Conservation (phyloP, 2,113 vertebrate genomes). For the Periophthalmodon schlosseri region DNA sequence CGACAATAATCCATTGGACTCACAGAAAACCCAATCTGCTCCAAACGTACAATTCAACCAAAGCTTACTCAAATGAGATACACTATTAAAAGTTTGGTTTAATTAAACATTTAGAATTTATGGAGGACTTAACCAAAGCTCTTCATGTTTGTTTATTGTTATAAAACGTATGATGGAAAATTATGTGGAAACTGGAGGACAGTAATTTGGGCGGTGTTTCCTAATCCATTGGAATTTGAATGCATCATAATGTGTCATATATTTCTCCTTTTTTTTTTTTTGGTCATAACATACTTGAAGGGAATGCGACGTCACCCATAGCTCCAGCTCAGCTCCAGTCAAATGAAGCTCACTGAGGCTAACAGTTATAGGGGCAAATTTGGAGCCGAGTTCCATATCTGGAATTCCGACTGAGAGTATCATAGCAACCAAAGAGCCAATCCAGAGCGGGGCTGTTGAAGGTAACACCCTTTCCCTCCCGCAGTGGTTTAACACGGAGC, state of each 20-base stretch:
- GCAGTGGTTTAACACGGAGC: too few species aligned
- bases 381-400: too few species aligned
- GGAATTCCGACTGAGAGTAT: too few species aligned
- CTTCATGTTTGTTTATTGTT: background rate
- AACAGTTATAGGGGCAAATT: too few species aligned
- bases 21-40: constrained; percentile 23
- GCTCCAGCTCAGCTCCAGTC: too few species aligned
- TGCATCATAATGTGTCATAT: background rate
- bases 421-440: too few species aligned
- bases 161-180: background rate
- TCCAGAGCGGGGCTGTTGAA: too few species aligned
- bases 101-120: background rate
- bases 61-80: background rate
- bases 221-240: background rate
- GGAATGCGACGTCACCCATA: too few species aligned
- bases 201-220: background rate
- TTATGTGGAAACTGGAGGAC: background rate
- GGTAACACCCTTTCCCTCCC: too few species aligned
- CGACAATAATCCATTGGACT: constrained; percentile 42
- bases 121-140: background rate
- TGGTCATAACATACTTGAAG: too few species aligned
- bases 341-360: too few species aligned
- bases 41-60: background rate
- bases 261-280: background rate
- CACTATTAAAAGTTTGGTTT: background rate